A percentile compares a stretch with the other conserved stretches of the same genome.
Evolutionary conservation across 2,888 invertebrate genomes (phyloP).

Genomic region (Drosophila leonis): DNA sequence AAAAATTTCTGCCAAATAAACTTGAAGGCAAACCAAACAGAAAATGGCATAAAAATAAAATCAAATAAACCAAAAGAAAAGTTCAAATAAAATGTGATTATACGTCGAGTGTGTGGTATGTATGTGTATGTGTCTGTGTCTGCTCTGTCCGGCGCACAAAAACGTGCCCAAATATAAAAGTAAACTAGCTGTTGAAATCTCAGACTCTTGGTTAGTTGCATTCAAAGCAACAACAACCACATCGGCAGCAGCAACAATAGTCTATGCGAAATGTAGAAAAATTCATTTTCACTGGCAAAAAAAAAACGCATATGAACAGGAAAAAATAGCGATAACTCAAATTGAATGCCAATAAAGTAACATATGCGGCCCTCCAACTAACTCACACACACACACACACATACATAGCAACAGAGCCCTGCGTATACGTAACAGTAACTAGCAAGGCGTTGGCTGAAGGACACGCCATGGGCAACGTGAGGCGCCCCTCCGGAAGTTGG

Average conservation of each 20-base stretch:
- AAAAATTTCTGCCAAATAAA: slow-evolving; percentile 53
- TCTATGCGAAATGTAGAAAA: slow-evolving; percentile 65
- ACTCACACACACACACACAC: slow-evolving; percentile 32
- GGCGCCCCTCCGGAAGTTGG: slow-evolving; percentile 57
- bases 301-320: slow-evolving; percentile 71
- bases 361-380: slow-evolving; percentile 73
- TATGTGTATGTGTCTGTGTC: background rate
- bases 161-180: slow-evolving; percentile 56
- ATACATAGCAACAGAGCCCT: slow-evolving; percentile 24
- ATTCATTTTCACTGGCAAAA: slow-evolving; percentile 68
- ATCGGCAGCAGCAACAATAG: slow-evolving; percentile 41
- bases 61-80: slow-evolving; percentile 75
- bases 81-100: slow-evolving; percentile 76
- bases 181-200: slow-evolving; percentile 67
- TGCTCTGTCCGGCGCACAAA: slow-evolving; percentile 37
- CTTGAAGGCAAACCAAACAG: slow-evolving; percentile 47
- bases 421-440: slow-evolving; percentile 66
- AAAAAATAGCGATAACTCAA: slow-evolving; percentile 83
- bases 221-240: slow-evolving; percentile 33
- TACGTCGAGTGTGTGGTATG: slow-evolving; percentile 34
- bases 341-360: slow-evolving; percentile 84
- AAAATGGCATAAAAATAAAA: slow-evolving; percentile 65
- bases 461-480: slow-evolving; percentile 58
- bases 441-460: slow-evolving; percentile 71
- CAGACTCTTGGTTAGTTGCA: slow-evolving; percentile 58